Evolutionary conservation across 1,140 invertebrate genomes (phyloP).

Genomic region (Sinella curviseta): DNA sequence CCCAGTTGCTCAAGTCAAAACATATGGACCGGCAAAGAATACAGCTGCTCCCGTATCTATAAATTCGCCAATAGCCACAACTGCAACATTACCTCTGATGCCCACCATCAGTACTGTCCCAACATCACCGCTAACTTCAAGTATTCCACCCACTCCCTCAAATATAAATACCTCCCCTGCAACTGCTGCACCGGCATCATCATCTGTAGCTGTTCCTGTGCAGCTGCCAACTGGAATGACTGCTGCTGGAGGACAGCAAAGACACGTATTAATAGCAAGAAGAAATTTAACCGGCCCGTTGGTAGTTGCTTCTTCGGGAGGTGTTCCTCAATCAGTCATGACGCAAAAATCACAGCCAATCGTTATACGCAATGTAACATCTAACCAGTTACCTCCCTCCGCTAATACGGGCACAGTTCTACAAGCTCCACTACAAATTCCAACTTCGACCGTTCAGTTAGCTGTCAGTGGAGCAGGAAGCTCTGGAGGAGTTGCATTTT

Average conservation of each 20-base stretch:
- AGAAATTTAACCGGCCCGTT: slow-evolving; percentile 37
- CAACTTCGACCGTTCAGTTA: slow-evolving; percentile 13
- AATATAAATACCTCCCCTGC: background rate
- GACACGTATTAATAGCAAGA: slow-evolving; percentile 40
- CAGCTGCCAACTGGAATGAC: background rate
- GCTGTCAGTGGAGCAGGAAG: background rate
- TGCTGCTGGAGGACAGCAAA: background rate
- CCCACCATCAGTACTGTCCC: background rate
- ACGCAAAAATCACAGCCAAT: slow-evolving; percentile 16
- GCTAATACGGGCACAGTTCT: background rate
- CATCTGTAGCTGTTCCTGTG: background rate
- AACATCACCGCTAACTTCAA: background rate
- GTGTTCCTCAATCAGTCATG: background rate
- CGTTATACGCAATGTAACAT: background rate
- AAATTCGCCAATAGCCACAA: slow-evolving; percentile 3
- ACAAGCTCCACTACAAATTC: background rate
- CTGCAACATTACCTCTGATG: no score
- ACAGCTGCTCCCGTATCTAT: background rate
- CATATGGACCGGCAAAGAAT: slow-evolving; percentile 39
- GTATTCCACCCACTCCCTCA: background rate
- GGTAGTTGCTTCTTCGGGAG: background rate
- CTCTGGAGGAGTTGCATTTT: background rate
- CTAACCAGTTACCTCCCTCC: background rate
- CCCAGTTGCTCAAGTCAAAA: slow-evolving; percentile 34
- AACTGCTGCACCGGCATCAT: background rate